These are phyloP conservation scores for Drosophila meridiana DNA, from an alignment of 2,888 invertebrate species.

Conservation along the genomic window DNA sequence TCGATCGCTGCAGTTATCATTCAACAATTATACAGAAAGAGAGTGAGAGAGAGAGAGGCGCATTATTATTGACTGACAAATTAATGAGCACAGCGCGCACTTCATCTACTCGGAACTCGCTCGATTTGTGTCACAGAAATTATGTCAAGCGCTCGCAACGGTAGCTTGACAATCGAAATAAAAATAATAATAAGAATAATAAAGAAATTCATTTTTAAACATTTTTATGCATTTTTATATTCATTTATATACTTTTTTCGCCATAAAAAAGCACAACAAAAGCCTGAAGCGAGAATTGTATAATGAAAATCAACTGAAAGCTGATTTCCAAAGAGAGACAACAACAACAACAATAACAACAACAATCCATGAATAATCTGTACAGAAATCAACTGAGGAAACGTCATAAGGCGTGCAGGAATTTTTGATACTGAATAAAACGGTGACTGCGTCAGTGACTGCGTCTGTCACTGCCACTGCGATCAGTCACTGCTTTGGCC, in stretches of 20 bases:
- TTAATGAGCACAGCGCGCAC: constrained; percentile 60
- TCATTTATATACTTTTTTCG: constrained; percentile 18
- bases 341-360: constrained; percentile 34
- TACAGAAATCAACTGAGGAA: constrained; percentile 59
- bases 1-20: constrained; percentile 76
- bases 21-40: constrained; percentile 74
- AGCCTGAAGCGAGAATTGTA: constrained; percentile 54
- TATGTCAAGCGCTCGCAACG: constrained; percentile 74
- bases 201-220: constrained; percentile 62
- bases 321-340: constrained; percentile 75
- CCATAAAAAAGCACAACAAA: constrained; percentile 47
- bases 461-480: constrained; percentile 29
- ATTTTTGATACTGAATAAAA: constrained; percentile 69
- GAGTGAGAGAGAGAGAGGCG: constrained; percentile 12
- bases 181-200: constrained; percentile 53
- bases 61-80: constrained; percentile 76
- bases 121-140: constrained; percentile 66
- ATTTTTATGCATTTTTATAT: constrained; percentile 14
- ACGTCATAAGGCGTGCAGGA: constrained; percentile 79
- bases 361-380: constrained; percentile 71
- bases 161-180: constrained; percentile 64
- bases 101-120: constrained; percentile 32
- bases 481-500: constrained; percentile 58
- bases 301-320: constrained; percentile 76
- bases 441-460: constrained; percentile 32